A percentile compares a stretch with the other conserved stretches of the same genome.
phyloP scores from a whole-genome alignment of 2,113 vertebrate species.

The Poicephalus gulielmi region DNA sequence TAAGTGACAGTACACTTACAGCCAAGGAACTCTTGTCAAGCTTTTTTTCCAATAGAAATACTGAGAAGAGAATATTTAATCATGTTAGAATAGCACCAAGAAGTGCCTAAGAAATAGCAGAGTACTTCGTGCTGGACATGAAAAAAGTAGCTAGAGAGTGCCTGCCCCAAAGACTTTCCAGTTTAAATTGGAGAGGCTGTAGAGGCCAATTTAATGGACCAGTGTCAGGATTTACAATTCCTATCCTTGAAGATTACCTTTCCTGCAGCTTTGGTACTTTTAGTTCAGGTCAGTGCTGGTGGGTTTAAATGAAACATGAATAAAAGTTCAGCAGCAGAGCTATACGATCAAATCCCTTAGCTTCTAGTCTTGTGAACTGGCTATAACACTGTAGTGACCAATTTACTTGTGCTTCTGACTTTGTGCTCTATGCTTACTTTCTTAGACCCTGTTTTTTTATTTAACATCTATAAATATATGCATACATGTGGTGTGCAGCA shows the following conservation, averaged over 20 bases:
- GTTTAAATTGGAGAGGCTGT: not conserved
- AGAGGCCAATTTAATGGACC: not conserved
- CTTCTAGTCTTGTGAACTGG: not conserved
- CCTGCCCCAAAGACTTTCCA: not conserved
- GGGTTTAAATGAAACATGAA: not conserved
- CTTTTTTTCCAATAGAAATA: not conserved
- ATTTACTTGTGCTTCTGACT: not conserved
- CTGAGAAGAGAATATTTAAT: not conserved
- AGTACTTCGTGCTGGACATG: not conserved
- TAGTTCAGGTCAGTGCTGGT: not conserved
- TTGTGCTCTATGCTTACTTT: not conserved
- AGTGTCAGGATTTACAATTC: not conserved
- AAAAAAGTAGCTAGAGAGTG: not conserved
- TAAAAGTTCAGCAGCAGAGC: not conserved
- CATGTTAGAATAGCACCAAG: not conserved
- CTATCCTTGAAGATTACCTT: constrained; percentile 13
- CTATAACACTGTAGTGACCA: not conserved
- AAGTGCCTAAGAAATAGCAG: not conserved
- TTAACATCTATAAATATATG: not conserved
- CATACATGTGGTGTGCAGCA: not conserved
- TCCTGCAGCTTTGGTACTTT: not conserved
- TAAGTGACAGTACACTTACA: not conserved
- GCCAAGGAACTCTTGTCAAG: not conserved
- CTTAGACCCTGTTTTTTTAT: not conserved
- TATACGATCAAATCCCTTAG: not conserved